Evolutionary conservation across 2,113 vertebrate genomes (phyloP).

Genomic region (Romanogobio albipinnatus): DNA sequence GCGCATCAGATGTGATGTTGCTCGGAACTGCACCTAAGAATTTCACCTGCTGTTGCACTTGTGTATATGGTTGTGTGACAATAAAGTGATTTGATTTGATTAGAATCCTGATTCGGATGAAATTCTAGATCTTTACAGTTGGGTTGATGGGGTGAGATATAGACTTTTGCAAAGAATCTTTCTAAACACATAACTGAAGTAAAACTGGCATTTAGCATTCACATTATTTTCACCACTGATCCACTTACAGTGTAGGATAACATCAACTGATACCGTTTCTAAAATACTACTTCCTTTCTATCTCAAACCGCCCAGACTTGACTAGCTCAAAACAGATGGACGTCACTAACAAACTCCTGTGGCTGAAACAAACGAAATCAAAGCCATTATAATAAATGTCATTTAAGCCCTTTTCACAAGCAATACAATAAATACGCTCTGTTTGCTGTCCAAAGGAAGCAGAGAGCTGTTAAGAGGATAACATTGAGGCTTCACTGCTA

Average conservation of each 20-base stretch:
- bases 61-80: too few species aligned
- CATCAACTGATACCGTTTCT: not conserved
- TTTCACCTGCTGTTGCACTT: too few species aligned
- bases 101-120: not conserved
- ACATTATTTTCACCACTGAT: not conserved
- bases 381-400: not conserved
- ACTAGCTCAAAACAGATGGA: not conserved
- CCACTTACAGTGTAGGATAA: not conserved
- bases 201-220: not conserved
- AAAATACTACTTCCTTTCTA: not conserved
- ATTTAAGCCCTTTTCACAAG: conserved; percentile 3
- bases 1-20: too few species aligned
- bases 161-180: not conserved
- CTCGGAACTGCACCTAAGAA: too few species aligned
- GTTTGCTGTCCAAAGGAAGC: not conserved
- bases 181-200: not conserved
- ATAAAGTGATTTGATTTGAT: too few species aligned
- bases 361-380: not conserved
- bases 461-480: conserved; percentile 27
- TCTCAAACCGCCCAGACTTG: not conserved
- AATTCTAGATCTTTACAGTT: not conserved
- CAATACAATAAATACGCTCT: not conserved
- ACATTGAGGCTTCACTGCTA: not conserved
- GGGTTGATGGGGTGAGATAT: not conserved
- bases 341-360: not conserved